phyloP scores from a whole-genome alignment of 2,888 invertebrate genomes.

The Apamea crenata region DNA sequence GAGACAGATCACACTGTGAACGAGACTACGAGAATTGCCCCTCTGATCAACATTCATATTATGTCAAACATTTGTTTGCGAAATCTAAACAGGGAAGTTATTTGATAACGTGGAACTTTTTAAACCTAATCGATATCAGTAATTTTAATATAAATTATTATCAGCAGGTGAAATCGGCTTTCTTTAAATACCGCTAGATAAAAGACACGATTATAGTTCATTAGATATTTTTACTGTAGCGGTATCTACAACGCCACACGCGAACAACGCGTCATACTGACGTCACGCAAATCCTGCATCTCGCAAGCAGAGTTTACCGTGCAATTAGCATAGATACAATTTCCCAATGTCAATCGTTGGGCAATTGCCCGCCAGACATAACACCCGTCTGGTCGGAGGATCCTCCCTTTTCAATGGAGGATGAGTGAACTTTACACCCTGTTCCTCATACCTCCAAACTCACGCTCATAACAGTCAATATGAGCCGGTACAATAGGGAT shows the following conservation, averaged over 20 bases:
- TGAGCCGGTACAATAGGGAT: background rate
- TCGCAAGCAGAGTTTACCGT: too few relatives aligned
- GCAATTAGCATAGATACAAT: too few relatives aligned
- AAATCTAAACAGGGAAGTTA: slow-evolving; percentile 20
- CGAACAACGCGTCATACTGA: too few relatives aligned
- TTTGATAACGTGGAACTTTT: background rate
- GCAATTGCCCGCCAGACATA: too few relatives aligned
- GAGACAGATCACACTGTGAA: background rate
- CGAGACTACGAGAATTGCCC: background rate
- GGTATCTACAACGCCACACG: too few relatives aligned
- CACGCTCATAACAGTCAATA: background rate
- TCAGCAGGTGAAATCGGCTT: slow-evolving; percentile 10
- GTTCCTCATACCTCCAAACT: too few relatives aligned
- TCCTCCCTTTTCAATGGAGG: too few relatives aligned
- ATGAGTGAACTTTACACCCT: too few relatives aligned
- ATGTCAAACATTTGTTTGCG: background rate
- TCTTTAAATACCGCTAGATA: slow-evolving; percentile 5
- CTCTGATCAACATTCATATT: background rate
- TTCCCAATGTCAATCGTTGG: too few relatives aligned
- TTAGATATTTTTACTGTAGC: background rate
- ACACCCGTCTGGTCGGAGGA: too few relatives aligned
- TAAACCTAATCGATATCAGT: slow-evolving; percentile 16
- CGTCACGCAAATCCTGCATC: too few relatives aligned
- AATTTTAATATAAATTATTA: slow-evolving; percentile 20
- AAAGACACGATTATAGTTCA: slow-evolving; percentile 3